A percentile compares a stretch with the other conserved stretches of the same genome.
These are phyloP conservation scores for Parapristionchus giblindavisi DNA, from an alignment of 2,888 invertebrate species.

Conservation along the genomic window DNA sequence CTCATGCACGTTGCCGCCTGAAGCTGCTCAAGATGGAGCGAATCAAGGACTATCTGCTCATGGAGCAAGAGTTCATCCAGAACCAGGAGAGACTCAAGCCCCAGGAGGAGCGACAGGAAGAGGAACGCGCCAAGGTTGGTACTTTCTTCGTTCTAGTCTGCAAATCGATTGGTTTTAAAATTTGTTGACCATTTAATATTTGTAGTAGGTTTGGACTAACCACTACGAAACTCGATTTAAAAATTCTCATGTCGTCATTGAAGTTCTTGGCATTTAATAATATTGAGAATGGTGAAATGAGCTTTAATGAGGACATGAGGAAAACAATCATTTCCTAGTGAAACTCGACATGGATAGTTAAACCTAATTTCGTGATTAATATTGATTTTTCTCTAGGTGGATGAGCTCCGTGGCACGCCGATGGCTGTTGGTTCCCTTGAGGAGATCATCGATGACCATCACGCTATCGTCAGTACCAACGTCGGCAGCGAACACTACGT, in stretches of 20 bases:
- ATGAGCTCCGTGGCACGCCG: conserved; percentile 96
- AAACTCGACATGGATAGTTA: neutral
- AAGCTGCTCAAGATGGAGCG: conserved; percentile 93
- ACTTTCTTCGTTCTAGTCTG: too few relatives aligned
- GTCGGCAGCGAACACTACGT: conserved; percentile 99
- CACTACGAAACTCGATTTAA: too few relatives aligned
- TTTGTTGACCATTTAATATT: too few relatives aligned
- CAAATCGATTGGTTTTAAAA: too few relatives aligned
- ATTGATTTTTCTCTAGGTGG: conserved; percentile 94
- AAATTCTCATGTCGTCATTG: too few relatives aligned
- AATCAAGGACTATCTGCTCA: conserved; percentile 95
- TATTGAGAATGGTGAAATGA: too few relatives aligned
- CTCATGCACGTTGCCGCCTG: conserved; percentile 93
- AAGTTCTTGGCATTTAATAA: too few relatives aligned
- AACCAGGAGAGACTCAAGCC: conserved; percentile 98
- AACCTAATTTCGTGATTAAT: conserved; percentile 65
- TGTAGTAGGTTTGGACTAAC: too few relatives aligned
- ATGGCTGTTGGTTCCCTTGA: conserved; percentile 99
- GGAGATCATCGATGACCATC: conserved; percentile 99
- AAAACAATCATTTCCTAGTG: neutral
- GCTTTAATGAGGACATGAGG: too few relatives aligned
- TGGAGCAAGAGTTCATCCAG: conserved; percentile 99
- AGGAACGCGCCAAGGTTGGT: conserved; percentile 53
- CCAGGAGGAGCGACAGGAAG: conserved; percentile 97
- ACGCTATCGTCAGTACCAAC: conserved; percentile 84